Evolutionary conservation across 2,113 vertebrate species (phyloP), one percentile per base, ranked within the genome.

Genomic region (Myanophis thanlyinensis): DNA sequence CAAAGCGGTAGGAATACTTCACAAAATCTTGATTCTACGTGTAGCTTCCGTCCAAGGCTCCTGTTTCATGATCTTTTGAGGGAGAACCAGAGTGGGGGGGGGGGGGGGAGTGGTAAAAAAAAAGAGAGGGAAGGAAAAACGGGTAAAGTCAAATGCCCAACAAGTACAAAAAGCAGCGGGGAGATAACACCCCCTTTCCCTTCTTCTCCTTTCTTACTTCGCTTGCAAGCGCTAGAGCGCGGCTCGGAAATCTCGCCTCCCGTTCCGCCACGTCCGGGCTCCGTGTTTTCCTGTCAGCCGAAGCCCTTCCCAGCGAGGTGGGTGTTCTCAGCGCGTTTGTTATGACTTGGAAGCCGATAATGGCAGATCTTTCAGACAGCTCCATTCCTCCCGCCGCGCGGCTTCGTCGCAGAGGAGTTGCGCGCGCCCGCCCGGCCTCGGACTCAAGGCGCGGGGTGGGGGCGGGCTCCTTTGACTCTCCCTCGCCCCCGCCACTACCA

Each of bases 331-430:
- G 67, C 48, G 88, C 90, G 97, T 98, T 93, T 98, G 98, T 98
- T 98, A 98, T 98, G 98, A 98, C 98, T 98, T 97, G 98, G 97
- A 98, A 98, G 97, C 97, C 97, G 98, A 98, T 98, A 98, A 98
- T 98, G 98, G 98, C 97, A 91, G 97, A 97, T 97, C 98, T 98
- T 97, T 97, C 97, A 98, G 98, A 97, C 97, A 97, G 97, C 97
- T 97, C 97, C 97, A 30, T 25, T 92, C 98, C 97, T 98, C 98
- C 97, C 97, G 98, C 97, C 97, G 97, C 96, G 97, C 95, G 96
- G 18, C 80, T 3, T 56, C 23, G 85, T 9, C 0, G 12, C 46
- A 25, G 25, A 88, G 49, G 73, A 80, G 73, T 80, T 80, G 73
- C 73, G 84, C 13, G 12, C 46, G 3, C 53, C 52, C 9, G 87